Evolutionary conservation across 2,113 vertebrate genomes (phyloP).

Genomic region (Lepus timidus): DNA sequence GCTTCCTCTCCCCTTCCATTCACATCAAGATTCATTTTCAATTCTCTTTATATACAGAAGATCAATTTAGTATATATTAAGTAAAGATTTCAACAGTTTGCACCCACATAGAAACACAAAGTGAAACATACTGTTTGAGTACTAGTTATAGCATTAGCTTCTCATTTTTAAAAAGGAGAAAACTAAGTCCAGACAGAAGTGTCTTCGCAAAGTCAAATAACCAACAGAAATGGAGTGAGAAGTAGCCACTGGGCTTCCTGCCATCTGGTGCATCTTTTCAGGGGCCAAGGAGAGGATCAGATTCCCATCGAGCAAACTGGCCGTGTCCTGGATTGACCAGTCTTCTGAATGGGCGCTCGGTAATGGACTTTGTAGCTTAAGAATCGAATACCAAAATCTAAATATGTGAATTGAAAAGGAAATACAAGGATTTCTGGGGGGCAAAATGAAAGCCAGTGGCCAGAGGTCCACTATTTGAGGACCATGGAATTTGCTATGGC

Average conservation of each 20-base stretch:
- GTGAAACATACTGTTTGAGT: too few relatives aligned
- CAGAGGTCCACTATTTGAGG: not conserved
- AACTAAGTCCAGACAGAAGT: not conserved
- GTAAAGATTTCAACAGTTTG: too few relatives aligned
- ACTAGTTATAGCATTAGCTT: not conserved
- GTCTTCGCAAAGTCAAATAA: not conserved
- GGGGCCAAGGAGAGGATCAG: not conserved
- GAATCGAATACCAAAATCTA: not conserved
- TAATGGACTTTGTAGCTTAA: not conserved
- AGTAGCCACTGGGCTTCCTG: not conserved
- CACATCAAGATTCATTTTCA: too few relatives aligned
- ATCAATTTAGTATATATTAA: too few relatives aligned
- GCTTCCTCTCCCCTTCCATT: too few relatives aligned
- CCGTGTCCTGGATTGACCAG: not conserved
- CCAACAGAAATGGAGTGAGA: not conserved
- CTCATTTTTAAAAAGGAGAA: slow-evolving; percentile 41
- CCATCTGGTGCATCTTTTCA: not conserved
- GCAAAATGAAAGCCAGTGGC: not conserved
- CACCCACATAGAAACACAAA: too few relatives aligned
- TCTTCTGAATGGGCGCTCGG: not conserved
- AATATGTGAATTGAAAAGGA: slow-evolving; percentile 1
- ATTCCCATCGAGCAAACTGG: not conserved
- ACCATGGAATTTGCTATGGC: not conserved
- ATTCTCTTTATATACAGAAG: too few relatives aligned
- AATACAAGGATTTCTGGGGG: not conserved